phyloP scores from a whole-genome alignment of 2,888 invertebrate species.

The Sicus ferrugineus region DNA sequence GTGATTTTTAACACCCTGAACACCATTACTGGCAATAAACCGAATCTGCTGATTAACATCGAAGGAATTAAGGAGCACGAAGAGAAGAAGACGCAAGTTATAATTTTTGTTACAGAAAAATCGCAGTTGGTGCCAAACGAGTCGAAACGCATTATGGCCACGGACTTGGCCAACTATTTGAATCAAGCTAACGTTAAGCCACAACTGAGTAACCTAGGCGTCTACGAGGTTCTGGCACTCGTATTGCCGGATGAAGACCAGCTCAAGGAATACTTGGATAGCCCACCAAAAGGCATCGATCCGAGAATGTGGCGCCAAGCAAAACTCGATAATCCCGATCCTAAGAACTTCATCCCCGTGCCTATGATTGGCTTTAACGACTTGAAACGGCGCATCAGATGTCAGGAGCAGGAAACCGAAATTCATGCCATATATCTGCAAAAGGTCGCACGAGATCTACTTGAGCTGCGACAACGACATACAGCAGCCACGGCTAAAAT shows the following conservation, averaged over 20 bases:
- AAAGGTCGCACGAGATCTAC: slow-evolving; percentile 79
- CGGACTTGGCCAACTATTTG: slow-evolving; percentile 75
- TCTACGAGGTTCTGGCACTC: slow-evolving; percentile 75
- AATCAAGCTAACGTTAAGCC: slow-evolving; percentile 75
- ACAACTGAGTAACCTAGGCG: slow-evolving; percentile 77
- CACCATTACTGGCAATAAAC: slow-evolving; percentile 82
- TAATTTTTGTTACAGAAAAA: slow-evolving; percentile 78
- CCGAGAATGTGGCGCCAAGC: slow-evolving; percentile 95
- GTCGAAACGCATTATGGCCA: slow-evolving; percentile 75
- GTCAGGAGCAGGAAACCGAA: slow-evolving; percentile 84
- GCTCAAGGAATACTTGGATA: slow-evolving; percentile 86
- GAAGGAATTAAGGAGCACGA: slow-evolving; percentile 81
- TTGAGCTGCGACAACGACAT: slow-evolving; percentile 81
- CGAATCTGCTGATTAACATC: slow-evolving; percentile 80
- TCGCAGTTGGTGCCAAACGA: slow-evolving; percentile 69
- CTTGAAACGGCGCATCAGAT: slow-evolving; percentile 80
- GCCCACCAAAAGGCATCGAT: slow-evolving; percentile 92
- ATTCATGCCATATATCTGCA: slow-evolving; percentile 83
- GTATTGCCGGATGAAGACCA: slow-evolving; percentile 80
- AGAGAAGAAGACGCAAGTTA: slow-evolving; percentile 80
- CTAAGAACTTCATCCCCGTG: slow-evolving; percentile 87
- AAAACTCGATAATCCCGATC: slow-evolving; percentile 93
- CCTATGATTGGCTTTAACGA: slow-evolving; percentile 91
- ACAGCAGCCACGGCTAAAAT: slow-evolving; percentile 82
- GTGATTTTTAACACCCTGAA: slow-evolving; percentile 73